Base-by-base conservation (phyloP, 2,888 invertebrate species). In the Hipparchia sbordonii region DNA sequence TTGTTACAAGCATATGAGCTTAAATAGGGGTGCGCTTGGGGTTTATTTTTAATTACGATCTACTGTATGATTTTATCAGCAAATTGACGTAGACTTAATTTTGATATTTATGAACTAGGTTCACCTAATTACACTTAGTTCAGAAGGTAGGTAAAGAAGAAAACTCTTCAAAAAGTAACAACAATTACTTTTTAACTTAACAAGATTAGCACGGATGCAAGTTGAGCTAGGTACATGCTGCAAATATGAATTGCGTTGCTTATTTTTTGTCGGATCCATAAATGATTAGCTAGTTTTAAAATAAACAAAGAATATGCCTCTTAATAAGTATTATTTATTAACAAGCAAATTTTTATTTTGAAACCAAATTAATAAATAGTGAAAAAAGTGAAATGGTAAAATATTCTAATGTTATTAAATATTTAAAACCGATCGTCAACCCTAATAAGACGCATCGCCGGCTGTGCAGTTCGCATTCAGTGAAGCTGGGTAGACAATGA, bases 1-100 rank as follows among this genome's bases (percentile, higher is more conserved):
- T 93, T 93, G 93, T 93, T 90, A 90, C 87, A 89, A 84, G 88
- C 86, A 88, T 87, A 90, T 87, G 88, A 90, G 87, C 87, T 85
- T 84, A 77, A 80, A 82, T 82, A 93, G 93, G 93, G 93, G 87
- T 92, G 87, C 80, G 80, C 76, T 74, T 66, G 73, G 63, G 62
- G 45, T 54, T 66, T 57, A 12, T 46, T 73, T 71, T 67, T 66
- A 73, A 71, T 73, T 67, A 48, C 33, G 9, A 33, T 6, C n/a
- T 65, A 46, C 62, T 62, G n/a, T 62, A 9, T 13, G n/a, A 62
- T 12, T 48, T 48, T 6, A 46, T 62, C n/a, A 46, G 46, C 45
- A 62, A 2, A 56, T 56, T 56, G 13, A 13, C 56, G 13, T 7
- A 56, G 13, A 7, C 56, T 2, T 13, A 23, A 23, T 23, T 56